phyloP scores from a whole-genome alignment of 2,797 vertebrate genomes.

The Petrocephalus sullivani region DNA sequence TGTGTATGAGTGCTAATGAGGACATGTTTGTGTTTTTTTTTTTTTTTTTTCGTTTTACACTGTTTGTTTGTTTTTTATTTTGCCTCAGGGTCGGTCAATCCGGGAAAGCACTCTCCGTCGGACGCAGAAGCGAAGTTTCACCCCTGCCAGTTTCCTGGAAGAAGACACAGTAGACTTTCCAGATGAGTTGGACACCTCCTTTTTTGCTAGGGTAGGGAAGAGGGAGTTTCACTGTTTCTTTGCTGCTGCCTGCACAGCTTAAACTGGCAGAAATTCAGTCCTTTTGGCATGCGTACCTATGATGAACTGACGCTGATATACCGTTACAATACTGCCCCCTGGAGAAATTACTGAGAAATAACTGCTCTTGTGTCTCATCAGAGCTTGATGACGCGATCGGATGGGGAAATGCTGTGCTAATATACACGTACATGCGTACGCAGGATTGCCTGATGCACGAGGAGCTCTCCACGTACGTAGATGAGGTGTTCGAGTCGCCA shows the following conservation, averaged over 20 bases:
- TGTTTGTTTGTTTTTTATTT: not conserved
- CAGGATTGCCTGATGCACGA: slow-evolving; percentile 88
- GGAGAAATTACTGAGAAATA: slow-evolving; percentile 11
- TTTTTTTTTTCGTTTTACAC: not conserved
- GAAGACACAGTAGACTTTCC: slow-evolving; percentile 87
- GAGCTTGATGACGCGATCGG: not conserved
- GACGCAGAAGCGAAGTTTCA: slow-evolving; percentile 78
- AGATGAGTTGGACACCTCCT: slow-evolving; percentile 92
- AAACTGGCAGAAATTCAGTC: not conserved
- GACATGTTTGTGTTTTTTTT: not conserved
- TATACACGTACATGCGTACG: slow-evolving; percentile 19
- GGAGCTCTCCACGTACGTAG: slow-evolving; percentile 85
- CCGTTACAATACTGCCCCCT: slow-evolving; percentile 26
- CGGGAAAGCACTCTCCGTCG: slow-evolving; percentile 65
- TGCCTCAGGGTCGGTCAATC: slow-evolving; percentile 73
- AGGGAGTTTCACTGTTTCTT: not conserved
- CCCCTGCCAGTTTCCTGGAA: slow-evolving; percentile 82
- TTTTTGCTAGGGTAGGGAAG: slow-evolving; percentile 82
- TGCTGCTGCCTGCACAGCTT: not conserved
- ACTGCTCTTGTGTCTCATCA: not conserved
- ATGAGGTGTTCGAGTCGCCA: slow-evolving; percentile 90
- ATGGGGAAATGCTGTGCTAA: not conserved
- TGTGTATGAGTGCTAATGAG: slow-evolving; percentile 11
- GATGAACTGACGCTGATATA: not conserved
- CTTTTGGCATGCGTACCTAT: not conserved